phyloP scores from a whole-genome alignment of 2,888 invertebrate species.

The Actias luna region DNA sequence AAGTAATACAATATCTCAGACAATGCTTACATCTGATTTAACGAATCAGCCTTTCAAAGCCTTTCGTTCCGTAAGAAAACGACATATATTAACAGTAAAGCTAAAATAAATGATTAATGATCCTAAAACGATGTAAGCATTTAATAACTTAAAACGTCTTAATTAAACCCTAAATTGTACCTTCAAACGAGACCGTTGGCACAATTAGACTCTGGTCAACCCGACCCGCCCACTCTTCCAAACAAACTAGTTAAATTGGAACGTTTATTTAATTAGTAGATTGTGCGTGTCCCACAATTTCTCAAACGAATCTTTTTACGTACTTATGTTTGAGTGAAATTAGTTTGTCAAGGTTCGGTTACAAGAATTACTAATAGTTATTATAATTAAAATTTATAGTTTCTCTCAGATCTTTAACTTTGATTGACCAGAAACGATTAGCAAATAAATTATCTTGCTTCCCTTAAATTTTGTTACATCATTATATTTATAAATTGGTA shows the following conservation, averaged over 20 bases:
- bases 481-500: no score
- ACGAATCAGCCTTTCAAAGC: neutral
- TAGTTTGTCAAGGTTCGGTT: no score
- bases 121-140: slow-evolving; percentile 17
- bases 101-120: slow-evolving; percentile 10
- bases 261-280: slow-evolving; percentile 51
- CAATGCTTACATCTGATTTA: no score
- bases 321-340: neutral
- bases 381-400: no score
- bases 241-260: slow-evolving; percentile 44
- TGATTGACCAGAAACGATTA: no score
- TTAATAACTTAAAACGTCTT: slow-evolving; percentile 31
- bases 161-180: slow-evolving; percentile 31
- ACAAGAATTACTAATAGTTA: no score
- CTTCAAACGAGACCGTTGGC: slow-evolving; percentile 26
- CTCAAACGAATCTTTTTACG: slow-evolving; percentile 9
- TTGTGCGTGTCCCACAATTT: slow-evolving; percentile 30
- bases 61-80: neutral
- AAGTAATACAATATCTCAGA: no score
- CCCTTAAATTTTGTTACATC: no score
- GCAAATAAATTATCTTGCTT: no score
- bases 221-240: slow-evolving; percentile 31
- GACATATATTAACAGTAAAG: neutral
- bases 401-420: no score
- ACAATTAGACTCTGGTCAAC: slow-evolving; percentile 19